phyloP scores from a whole-genome alignment of 2,113 vertebrate species.

The Neolamprologus modestus region DNA sequence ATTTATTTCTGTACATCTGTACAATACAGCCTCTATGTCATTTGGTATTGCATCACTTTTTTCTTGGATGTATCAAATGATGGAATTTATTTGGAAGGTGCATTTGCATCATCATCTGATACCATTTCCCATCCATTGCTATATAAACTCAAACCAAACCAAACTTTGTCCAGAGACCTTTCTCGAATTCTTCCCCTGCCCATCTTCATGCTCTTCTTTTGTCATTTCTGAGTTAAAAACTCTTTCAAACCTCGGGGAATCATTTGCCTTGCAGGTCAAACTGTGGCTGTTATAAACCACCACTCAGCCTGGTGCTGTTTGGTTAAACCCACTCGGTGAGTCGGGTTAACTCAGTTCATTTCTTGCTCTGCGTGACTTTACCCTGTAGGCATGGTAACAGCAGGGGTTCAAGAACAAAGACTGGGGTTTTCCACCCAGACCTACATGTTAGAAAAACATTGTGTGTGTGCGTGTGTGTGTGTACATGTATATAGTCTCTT shows the following conservation, averaged over 20 bases:
- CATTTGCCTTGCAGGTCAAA: neutral
- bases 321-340: constrained; percentile 22
- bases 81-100: neutral
- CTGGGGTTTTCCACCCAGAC: constrained; percentile 19
- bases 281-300: neutral
- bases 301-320: neutral
- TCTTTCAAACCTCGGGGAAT: neutral
- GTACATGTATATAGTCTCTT: neutral
- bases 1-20: neutral
- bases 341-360: constrained; percentile 16
- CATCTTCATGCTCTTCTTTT: neutral
- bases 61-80: neutral
- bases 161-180: neutral
- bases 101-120: neutral
- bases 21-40: neutral
- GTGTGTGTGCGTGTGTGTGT: neutral
- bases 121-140: neutral
- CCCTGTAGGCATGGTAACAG: neutral
- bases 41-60: neutral
- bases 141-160: neutral
- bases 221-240: neutral
- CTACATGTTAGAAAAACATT: constrained; percentile 9
- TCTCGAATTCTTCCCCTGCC: neutral
- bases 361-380: constrained; percentile 31
- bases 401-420: constrained; percentile 30